phyloP scores from a whole-genome alignment of 2,888 invertebrate species.

The Agrenia bidenticulata region DNA sequence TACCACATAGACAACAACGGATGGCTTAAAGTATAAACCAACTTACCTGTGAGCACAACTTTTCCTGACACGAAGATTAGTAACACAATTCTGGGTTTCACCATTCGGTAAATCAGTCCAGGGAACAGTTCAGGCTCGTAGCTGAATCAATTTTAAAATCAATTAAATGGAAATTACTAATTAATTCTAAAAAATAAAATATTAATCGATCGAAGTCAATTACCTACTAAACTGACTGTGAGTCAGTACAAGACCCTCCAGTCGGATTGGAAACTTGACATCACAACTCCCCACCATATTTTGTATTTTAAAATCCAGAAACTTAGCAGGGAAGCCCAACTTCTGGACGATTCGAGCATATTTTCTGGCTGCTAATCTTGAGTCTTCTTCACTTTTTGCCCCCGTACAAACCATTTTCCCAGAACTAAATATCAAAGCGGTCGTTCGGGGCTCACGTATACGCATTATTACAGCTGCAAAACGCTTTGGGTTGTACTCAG shows the following conservation, averaged over 20 bases:
- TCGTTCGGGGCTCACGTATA: slow-evolving; percentile 77
- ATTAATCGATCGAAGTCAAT: slow-evolving; percentile 21
- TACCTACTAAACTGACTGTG: slow-evolving; percentile 74
- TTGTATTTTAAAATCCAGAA: slow-evolving; percentile 77
- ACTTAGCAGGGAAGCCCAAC: slow-evolving; percentile 74
- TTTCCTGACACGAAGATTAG: slow-evolving; percentile 99
- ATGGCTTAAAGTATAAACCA: slow-evolving; percentile 2
- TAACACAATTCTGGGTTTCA: slow-evolving; percentile 90
- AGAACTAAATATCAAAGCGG: slow-evolving; percentile 78
- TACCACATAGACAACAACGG: slow-evolving; percentile 9
- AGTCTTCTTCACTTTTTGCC: slow-evolving; percentile 79
- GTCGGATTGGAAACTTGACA: slow-evolving; percentile 78
- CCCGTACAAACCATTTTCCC: slow-evolving; percentile 88
- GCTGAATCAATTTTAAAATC: slow-evolving; percentile 57
- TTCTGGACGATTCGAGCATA: slow-evolving; percentile 81
- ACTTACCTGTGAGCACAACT: slow-evolving; percentile 82
- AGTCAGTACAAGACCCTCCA: slow-evolving; percentile 77
- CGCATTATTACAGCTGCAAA: slow-evolving; percentile 99
- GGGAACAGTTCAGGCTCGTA: slow-evolving; percentile 99
- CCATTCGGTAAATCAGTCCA: slow-evolving; percentile 97
- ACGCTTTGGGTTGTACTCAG: slow-evolving; percentile 98
- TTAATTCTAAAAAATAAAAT: slow-evolving; percentile 5
- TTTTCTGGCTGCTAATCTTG: slow-evolving; percentile 74
- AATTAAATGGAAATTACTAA: slow-evolving; percentile 16
- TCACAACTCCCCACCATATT: slow-evolving; percentile 87